Evolutionary conservation across 2,113 vertebrate species (phyloP).

Genomic region (Jacana jacana): DNA sequence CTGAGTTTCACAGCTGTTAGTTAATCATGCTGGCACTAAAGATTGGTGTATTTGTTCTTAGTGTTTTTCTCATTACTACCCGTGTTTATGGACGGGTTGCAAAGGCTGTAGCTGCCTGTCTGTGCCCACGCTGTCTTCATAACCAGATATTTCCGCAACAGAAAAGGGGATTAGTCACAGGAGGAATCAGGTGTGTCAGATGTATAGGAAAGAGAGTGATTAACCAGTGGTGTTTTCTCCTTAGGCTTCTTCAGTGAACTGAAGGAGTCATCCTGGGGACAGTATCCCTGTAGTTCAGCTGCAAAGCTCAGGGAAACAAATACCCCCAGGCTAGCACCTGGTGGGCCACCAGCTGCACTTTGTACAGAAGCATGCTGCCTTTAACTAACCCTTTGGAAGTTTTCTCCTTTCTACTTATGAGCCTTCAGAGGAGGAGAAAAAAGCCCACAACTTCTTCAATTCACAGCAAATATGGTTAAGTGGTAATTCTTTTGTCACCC

Average conservation of each 20-base stretch:
- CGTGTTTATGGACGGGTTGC: neutral
- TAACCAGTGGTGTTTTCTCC: conserved; percentile 32
- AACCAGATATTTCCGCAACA: conserved; percentile 25
- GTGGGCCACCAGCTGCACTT: neutral
- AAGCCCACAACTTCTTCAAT: neutral
- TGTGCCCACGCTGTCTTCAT: neutral
- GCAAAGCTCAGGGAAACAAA: neutral
- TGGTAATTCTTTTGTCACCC: neutral
- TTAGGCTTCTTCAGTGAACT: neutral
- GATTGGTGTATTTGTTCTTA: neutral
- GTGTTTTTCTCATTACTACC: neutral
- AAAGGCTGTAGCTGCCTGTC: neutral
- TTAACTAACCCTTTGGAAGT: neutral
- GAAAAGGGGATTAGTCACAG: conserved; percentile 53
- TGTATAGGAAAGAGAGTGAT: neutral
- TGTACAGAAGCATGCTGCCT: neutral
- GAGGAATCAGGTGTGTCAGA: conserved; percentile 47
- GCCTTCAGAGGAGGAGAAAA: neutral
- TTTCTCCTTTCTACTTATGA: neutral
- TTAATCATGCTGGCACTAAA: neutral
- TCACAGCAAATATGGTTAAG: neutral
- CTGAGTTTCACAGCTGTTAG: conserved; percentile 11
- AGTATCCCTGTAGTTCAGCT: neutral
- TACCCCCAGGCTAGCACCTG: neutral
- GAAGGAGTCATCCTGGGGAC: neutral